Base-by-base conservation (phyloP, 2,113 vertebrate species). In the Cnemophilus loriae region DNA sequence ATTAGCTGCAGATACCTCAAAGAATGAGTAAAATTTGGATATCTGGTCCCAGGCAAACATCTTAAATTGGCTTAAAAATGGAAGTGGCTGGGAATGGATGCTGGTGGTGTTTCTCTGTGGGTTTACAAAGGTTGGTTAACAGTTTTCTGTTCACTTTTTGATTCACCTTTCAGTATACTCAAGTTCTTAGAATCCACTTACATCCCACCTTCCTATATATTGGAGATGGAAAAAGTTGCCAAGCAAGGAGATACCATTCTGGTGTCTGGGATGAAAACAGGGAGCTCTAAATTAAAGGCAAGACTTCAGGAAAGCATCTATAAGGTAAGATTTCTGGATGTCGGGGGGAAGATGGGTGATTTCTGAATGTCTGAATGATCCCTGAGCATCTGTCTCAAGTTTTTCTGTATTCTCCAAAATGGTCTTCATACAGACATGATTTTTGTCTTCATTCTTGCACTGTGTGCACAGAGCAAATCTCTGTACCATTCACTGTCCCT, bases 171-270 rank as follows among this genome's bases (percentile, higher is more conserved):
- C 91, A 99, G 99, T 84, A 98, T 99, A 68, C 98, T 99, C 46
- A 99, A 98, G 32, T 99, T 99, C 95, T 98, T 98, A 9, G 99
- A 99, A 97, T 99, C 99, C 10, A 98, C 99, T 3, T 99, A 99
- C 71, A 99, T 96, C 7, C 99, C 99, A 9, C 99, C 99, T 35
- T 92, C 95, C 17, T 99, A 99, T 95, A 99, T 99, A 97, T 98
- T 98, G 3, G 99, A 99, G 95, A 99, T 99, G 99, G 99, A 99
- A 96, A 98, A 98, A 88, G 98, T 98, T 39, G 99, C 98, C 65
- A 99, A 99, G 96, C 99, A 99, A 87, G 98, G 99, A 15, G 99
- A 99, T 77, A 98, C 97, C 24, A 83, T 99, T 90, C 76, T 98
- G 57, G 98, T 99, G 83, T 98, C 98, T 16, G 98, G 98, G n/a